Percentiles rank a stretch among this genome's conserved stretches.
These are phyloP conservation scores for Sarcophaga carnaria DNA, from an alignment of 2,888 invertebrate species.

Conservation along the genomic window DNA sequence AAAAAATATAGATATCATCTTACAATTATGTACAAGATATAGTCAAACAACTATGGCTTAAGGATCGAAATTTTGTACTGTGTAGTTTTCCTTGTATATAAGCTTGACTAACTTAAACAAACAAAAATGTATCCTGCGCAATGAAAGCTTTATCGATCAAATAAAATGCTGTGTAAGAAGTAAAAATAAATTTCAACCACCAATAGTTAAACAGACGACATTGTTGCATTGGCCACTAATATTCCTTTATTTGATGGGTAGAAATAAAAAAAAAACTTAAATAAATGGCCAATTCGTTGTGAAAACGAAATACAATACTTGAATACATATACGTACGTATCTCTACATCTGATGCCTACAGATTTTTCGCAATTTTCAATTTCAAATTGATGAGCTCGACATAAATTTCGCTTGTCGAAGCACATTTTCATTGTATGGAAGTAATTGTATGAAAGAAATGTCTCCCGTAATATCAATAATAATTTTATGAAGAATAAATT, in stretches of 20 bases:
- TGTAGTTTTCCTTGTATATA: conserved; percentile 21
- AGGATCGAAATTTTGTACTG: neutral
- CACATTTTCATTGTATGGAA: too few species aligned
- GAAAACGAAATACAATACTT: neutral
- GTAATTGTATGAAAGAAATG: too few species aligned
- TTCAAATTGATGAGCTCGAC: too few species aligned
- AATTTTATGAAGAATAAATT: too few species aligned
- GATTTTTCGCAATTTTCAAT: too few species aligned
- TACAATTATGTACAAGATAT: too few species aligned
- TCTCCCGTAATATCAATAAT: too few species aligned
- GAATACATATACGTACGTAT: too few species aligned
- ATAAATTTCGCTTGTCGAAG: too few species aligned
- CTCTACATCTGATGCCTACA: too few species aligned
- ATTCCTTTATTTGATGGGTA: conserved; percentile 29
- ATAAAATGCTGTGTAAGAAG: conserved; percentile 27
- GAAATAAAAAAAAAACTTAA: neutral
- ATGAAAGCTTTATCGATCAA: conserved; percentile 56
- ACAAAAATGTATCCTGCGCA: conserved; percentile 55
- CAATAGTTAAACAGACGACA: conserved; percentile 61
- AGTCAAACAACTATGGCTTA: too few species aligned
- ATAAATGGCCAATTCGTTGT: neutral
- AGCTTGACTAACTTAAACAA: neutral
- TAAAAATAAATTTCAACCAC: conserved; percentile 41
- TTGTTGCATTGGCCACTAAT: conserved; percentile 57
- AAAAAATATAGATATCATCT: too few species aligned